Percentiles rank a stretch among this genome's conserved stretches.
phyloP scores from a whole-genome alignment of 2,113 vertebrate species.

The Jacana jacana region DNA sequence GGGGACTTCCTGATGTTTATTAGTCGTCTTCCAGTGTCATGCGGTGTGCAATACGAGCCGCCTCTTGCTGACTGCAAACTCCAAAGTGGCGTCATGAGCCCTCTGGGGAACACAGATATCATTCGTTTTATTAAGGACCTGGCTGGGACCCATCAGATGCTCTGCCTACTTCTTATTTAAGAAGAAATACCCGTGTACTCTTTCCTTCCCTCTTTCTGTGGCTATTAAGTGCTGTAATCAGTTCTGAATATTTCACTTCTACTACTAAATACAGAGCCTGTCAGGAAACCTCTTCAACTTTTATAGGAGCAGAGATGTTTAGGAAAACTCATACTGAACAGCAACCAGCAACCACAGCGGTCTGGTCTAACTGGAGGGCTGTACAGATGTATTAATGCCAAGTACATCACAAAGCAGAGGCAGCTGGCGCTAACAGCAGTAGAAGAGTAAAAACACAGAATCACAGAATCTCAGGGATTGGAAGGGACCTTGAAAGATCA shows the following conservation, averaged over 20 bases:
- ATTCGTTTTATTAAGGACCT: conserved; percentile 58
- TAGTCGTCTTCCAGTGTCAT: conserved; percentile 54
- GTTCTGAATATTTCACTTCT: not conserved
- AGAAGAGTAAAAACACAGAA: not conserved
- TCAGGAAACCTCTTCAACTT: not conserved
- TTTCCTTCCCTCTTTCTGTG: not conserved
- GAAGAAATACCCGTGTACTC: not conserved
- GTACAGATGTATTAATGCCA: not conserved
- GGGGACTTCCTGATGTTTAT: conserved; percentile 64
- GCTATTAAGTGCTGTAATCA: not conserved
- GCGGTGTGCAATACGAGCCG: conserved; percentile 52
- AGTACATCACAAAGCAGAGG: not conserved
- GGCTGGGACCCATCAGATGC: conserved; percentile 13
- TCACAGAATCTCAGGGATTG: no score
- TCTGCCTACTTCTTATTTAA: conserved; percentile 29
- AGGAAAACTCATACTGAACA: not conserved
- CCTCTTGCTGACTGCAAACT: conserved; percentile 56
- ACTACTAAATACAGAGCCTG: not conserved
- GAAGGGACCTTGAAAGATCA: no score
- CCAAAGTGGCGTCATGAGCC: conserved; percentile 42
- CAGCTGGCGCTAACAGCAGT: not conserved
- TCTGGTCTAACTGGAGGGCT: not conserved
- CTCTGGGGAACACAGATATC: conserved; percentile 54
- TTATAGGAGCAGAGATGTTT: not conserved
- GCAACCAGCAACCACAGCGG: not conserved